phyloP scores from a whole-genome alignment of 2,888 invertebrate species.

The Quadriops clusia region DNA sequence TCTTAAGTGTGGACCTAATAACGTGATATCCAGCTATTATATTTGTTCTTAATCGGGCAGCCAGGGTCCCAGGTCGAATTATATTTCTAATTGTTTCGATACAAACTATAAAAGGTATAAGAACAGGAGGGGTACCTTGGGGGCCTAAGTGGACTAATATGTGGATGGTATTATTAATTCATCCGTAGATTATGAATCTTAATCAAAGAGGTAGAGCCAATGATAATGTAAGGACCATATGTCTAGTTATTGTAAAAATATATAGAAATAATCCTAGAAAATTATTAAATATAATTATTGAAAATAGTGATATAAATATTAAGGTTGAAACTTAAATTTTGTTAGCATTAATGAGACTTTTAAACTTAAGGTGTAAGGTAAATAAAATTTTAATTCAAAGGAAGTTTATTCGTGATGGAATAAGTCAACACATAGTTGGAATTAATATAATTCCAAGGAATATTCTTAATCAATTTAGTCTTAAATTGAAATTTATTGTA shows the following conservation, averaged over 20 bases:
- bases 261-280: conserved; percentile 58
- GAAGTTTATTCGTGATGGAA: conserved; percentile 41
- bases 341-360: conserved; percentile 38
- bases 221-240: conserved; percentile 46
- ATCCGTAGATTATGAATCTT: conserved; percentile 52
- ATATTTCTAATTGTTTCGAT: conserved; percentile 65
- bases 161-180: conserved; percentile 48
- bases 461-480: conserved; percentile 51
- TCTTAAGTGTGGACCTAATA: conserved; percentile 32
- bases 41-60: conserved; percentile 61
- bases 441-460: conserved; percentile 41
- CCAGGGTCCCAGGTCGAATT: conserved; percentile 57
- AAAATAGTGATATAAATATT: conserved; percentile 47
- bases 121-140: conserved; percentile 47
- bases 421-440: conserved; percentile 42
- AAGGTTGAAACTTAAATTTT: conserved; percentile 40
- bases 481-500: too few species aligned
- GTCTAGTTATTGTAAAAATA: conserved; percentile 58
- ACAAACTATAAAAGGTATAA: conserved; percentile 62
- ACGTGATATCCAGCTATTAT: conserved; percentile 64
- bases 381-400: conserved; percentile 40
- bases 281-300: conserved; percentile 53
- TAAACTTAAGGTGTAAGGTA: conserved; percentile 46
- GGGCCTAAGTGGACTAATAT: conserved; percentile 60
- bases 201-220: conserved; percentile 53